Conservation (phyloP, 2,113 vertebrate genomes). For the Clarias batrachus region DNA sequence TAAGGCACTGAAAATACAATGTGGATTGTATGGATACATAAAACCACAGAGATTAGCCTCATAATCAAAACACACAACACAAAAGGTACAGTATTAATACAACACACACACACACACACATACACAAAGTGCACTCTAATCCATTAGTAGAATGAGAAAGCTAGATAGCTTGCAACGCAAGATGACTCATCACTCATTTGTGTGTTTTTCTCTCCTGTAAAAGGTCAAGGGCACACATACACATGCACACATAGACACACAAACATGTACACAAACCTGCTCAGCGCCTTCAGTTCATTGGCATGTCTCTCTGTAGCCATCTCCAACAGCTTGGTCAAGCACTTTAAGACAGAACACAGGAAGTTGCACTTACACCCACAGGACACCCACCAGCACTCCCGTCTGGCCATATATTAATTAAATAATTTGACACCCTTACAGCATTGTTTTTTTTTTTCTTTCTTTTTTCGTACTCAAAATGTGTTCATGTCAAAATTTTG, state of each 20-base stretch:
- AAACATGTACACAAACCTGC: constrained; percentile 73
- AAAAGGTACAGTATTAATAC: neutral
- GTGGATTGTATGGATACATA: neutral
- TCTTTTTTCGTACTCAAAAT: neutral
- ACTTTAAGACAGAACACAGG: constrained; percentile 71
- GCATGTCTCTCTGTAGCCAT: constrained; percentile 84
- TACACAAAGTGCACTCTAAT: constrained; percentile 8
- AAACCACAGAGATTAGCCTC: neutral
- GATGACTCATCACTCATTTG: constrained; percentile 46
- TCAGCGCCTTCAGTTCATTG: constrained; percentile 79
- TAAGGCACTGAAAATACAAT: neutral
- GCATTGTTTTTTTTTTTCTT: neutral
- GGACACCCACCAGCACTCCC: constrained; percentile 38
- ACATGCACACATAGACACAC: constrained; percentile 34
- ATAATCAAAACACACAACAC: constrained; percentile 1
- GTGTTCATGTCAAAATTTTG: neutral
- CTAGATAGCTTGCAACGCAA: constrained; percentile 27
- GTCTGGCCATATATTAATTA: constrained; percentile 17
- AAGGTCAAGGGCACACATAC: constrained; percentile 35
- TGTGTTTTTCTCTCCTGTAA: constrained; percentile 20
- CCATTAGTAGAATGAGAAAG: constrained; percentile 47
- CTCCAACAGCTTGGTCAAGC: constrained; percentile 83
- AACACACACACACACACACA: constrained; percentile 9
- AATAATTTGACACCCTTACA: neutral
- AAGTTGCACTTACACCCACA: constrained; percentile 43